These are phyloP conservation scores for Erythrolamprus reginae DNA, from an alignment of 2,113 vertebrate species.

Conservation along the genomic window DNA sequence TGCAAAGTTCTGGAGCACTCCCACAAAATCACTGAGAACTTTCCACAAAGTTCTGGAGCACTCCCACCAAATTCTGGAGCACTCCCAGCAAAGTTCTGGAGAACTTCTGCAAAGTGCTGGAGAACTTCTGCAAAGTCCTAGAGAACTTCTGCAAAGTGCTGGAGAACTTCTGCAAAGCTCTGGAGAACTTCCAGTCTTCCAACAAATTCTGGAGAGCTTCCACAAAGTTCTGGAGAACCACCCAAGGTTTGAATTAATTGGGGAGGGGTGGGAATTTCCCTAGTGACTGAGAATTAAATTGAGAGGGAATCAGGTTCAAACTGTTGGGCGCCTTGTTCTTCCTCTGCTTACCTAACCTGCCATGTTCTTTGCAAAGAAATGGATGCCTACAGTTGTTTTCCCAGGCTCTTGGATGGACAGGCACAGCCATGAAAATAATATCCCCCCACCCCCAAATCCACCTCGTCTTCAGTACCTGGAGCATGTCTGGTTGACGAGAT, in stretches of 20 bases:
- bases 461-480: constrained; percentile 72
- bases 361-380: neutral
- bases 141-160: no score
- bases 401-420: neutral
- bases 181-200: no score
- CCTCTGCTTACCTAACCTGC: neutral
- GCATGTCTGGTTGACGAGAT: constrained; percentile 80
- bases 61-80: no score
- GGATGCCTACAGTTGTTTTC: neutral
- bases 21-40: no score
- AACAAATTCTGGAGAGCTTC: neutral
- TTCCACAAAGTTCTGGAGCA: neutral
- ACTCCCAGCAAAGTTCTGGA: neutral
- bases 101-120: no score
- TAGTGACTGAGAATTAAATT: neutral
- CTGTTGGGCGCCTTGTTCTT: neutral
- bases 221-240: neutral
- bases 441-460: neutral
- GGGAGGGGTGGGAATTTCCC: neutral
- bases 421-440: neutral
- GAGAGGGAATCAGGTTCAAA: neutral
- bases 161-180: neutral
- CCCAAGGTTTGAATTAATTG: neutral
- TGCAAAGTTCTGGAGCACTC: neutral
- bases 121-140: neutral